Conservation (phyloP, 2,797 vertebrate genomes). For the Helarctos malayanus region DNA sequence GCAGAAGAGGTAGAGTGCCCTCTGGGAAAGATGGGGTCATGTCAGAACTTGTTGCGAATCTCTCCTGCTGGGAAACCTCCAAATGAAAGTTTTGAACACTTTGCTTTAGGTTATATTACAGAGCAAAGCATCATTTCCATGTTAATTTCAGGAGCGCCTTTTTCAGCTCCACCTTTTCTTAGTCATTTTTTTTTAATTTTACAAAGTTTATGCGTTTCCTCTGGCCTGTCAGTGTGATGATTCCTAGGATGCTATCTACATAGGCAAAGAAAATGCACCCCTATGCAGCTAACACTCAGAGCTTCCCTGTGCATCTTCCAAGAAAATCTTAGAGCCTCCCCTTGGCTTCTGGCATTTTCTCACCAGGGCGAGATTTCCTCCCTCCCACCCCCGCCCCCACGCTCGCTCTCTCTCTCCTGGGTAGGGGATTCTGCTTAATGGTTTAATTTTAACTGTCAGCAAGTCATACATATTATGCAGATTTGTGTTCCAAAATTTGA, state of each 20-base stretch:
- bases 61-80: slow-evolving; percentile 57
- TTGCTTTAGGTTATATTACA: slow-evolving; percentile 44
- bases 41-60: slow-evolving; percentile 85
- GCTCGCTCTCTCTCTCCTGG: background rate
- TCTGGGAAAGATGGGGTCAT: slow-evolving; percentile 70
- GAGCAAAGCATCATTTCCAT: background rate
- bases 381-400: background rate
- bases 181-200: slow-evolving; percentile 55
- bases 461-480: slow-evolving; percentile 78
- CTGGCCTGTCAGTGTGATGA: slow-evolving; percentile 70
- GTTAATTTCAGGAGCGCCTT: background rate
- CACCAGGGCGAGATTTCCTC: slow-evolving; percentile 60
- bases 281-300: slow-evolving; percentile 68
- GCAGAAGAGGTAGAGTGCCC: slow-evolving; percentile 52
- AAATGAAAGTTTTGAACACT: slow-evolving; percentile 51
- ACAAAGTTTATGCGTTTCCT: slow-evolving; percentile 54
- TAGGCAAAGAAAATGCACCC: slow-evolving; percentile 79
- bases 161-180: background rate
- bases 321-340: slow-evolving; percentile 78
- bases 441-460: slow-evolving; percentile 83
- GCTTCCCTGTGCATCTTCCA: slow-evolving; percentile 83
- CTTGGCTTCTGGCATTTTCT: slow-evolving; percentile 80
- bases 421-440: slow-evolving; percentile 76
- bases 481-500: slow-evolving; percentile 70
- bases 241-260: slow-evolving; percentile 66